Percentiles rank a stretch among this genome's conserved stretches.
phyloP scores from a whole-genome alignment of 2,113 vertebrate species.

The Noctilio leporinus region DNA sequence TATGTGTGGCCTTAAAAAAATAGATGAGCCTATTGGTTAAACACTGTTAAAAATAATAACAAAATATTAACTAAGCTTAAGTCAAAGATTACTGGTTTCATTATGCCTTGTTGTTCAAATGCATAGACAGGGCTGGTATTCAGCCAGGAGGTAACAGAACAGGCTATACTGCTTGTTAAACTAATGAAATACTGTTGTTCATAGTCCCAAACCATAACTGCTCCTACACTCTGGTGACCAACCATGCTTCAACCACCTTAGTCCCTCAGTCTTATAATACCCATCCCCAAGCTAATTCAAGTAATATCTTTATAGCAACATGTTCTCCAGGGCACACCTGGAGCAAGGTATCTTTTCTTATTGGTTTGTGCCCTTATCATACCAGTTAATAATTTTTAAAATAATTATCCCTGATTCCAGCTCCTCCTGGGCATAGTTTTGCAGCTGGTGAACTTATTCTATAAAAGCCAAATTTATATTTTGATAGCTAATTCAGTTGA shows the following conservation, averaged over 20 bases:
- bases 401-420: background rate
- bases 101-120: background rate
- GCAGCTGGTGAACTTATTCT: background rate
- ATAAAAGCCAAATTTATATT: background rate
- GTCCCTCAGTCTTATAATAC: background rate
- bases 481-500: background rate
- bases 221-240: background rate
- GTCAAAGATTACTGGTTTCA: background rate
- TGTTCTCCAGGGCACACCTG: background rate
- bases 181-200: background rate
- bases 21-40: background rate
- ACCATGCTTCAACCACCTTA: background rate
- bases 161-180: background rate
- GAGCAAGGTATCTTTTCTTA: background rate
- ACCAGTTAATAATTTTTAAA: background rate
- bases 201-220: background rate
- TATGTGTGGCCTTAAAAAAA: background rate
- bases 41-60: conserved; percentile 12
- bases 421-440: background rate
- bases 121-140: background rate
- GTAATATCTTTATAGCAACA: background rate
- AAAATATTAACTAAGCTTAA: conserved; percentile 1
- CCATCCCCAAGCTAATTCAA: background rate
- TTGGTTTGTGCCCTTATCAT: background rate
- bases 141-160: background rate